These are phyloP conservation scores for Myotis lucifugus DNA, from an alignment of 2,113 vertebrate species.

Conservation along the genomic window DNA sequence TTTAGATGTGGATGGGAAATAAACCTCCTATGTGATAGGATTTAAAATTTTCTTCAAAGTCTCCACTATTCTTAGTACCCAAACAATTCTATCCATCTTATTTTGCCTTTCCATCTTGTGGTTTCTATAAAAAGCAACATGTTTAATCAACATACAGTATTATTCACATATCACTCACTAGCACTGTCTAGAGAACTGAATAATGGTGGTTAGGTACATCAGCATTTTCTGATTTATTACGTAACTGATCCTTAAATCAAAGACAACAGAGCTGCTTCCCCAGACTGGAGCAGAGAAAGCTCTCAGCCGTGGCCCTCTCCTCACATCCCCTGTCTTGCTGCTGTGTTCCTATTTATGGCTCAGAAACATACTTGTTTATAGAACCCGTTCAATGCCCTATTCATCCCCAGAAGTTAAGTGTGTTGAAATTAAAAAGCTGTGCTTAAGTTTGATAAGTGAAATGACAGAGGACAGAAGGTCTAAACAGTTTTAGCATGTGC, in stretches of 20 bases:
- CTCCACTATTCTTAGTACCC: constrained; percentile 1
- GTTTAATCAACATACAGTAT: background rate
- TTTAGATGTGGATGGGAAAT: background rate
- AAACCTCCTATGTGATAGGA: background rate
- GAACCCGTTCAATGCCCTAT: constrained; percentile 50
- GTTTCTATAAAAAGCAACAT: constrained; percentile 37
- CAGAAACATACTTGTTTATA: constrained; percentile 64
- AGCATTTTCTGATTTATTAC: constrained; percentile 42
- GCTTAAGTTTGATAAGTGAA: constrained; percentile 65
- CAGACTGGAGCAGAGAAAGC: background rate
- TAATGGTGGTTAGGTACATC: background rate
- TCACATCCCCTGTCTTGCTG: background rate
- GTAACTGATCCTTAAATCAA: constrained; percentile 36
- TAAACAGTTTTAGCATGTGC: constrained; percentile 43
- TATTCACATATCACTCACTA: background rate
- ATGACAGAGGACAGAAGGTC: constrained; percentile 50
- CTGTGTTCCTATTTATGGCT: constrained; percentile 60
- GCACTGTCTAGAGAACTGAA: background rate
- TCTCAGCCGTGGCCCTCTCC: background rate
- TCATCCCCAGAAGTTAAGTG: constrained; percentile 60
- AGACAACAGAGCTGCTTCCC: background rate
- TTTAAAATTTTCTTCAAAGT: background rate
- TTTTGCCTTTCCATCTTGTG: constrained; percentile 29
- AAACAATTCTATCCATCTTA: background rate
- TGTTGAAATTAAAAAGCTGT: constrained; percentile 70